Evolutionary conservation across 2,888 invertebrate species (phyloP).

Genomic region (Lypha dubia): DNA sequence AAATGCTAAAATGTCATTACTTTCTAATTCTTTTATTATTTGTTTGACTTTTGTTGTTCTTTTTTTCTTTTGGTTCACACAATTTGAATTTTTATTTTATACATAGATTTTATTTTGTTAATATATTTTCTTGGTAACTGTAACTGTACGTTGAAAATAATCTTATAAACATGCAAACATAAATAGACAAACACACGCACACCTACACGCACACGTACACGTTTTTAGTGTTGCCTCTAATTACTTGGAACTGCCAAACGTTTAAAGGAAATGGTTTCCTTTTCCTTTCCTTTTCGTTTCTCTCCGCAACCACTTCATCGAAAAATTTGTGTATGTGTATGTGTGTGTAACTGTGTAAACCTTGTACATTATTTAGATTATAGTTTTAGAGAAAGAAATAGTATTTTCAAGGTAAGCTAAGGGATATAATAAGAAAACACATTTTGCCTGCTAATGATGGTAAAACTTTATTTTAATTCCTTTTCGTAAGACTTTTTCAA

Average conservation of each 20-base stretch:
- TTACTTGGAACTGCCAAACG: conserved; percentile 68
- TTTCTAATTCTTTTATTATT: not conserved
- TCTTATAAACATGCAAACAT: not conserved
- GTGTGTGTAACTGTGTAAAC: too few species aligned
- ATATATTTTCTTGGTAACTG: not conserved
- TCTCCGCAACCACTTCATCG: not conserved
- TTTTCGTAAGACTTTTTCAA: conserved; percentile 54
- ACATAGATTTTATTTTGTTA: not conserved
- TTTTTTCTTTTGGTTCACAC: too few species aligned
- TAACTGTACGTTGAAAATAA: not conserved
- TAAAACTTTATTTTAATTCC: conserved; percentile 65
- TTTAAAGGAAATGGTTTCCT: conserved; percentile 63
- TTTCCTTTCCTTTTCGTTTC: not conserved
- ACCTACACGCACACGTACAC: not conserved
- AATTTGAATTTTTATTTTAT: too few species aligned
- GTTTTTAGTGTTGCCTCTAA: conserved; percentile 53
- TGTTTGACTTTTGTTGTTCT: too few species aligned
- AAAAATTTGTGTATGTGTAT: conserved; percentile 59
- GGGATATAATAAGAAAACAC: conserved; percentile 66
- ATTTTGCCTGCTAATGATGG: conserved; percentile 70
- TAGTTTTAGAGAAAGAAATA: conserved; percentile 44
- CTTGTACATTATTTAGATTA: conserved; percentile 47
- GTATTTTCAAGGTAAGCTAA: conserved; percentile 67
- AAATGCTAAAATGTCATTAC: not conserved
- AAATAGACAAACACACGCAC: not conserved